These are phyloP conservation scores for Cydia fagiglandana DNA, from an alignment of 1,140 invertebrate species.

Conservation along the genomic window DNA sequence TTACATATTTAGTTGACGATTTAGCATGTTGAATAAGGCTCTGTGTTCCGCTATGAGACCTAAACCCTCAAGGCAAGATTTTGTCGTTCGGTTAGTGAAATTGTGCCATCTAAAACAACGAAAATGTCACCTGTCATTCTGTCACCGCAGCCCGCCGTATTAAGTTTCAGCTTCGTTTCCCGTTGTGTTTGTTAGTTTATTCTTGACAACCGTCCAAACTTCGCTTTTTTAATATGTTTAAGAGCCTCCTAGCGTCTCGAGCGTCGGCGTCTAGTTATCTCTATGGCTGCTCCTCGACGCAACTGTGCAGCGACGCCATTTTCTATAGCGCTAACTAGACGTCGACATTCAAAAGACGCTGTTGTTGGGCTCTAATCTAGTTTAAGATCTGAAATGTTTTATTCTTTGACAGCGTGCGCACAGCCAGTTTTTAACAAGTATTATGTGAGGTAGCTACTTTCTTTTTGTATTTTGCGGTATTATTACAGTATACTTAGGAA, in stretches of 20 bases:
- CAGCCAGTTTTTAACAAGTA: constrained; percentile 52
- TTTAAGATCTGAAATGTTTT: constrained; percentile 54
- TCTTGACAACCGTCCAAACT: constrained; percentile 65
- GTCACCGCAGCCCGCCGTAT: constrained; percentile 16
- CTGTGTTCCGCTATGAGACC: neutral
- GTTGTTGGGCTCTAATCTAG: constrained; percentile 25
- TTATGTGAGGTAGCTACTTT: constrained; percentile 61
- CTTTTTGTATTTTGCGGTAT: constrained; percentile 66
- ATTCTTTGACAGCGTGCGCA: constrained; percentile 41
- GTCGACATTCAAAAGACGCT: no score
- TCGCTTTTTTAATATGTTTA: constrained; percentile 42
- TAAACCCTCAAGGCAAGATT: neutral
- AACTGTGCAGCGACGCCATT: no score
- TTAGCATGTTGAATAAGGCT: no score
- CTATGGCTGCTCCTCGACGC: no score
- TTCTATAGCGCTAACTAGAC: no score
- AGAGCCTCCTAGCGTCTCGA: no score
- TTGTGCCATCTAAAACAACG: neutral
- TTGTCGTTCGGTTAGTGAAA: neutral
- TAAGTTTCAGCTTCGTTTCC: constrained; percentile 35
- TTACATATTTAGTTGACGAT: no score
- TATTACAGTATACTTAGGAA: constrained; percentile 71
- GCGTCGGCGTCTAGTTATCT: no score
- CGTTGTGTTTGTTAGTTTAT: constrained; percentile 40
- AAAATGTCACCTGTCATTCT: constrained; percentile 6